phyloP scores from a whole-genome alignment of 2,113 vertebrate species.

The Limanda limanda region DNA sequence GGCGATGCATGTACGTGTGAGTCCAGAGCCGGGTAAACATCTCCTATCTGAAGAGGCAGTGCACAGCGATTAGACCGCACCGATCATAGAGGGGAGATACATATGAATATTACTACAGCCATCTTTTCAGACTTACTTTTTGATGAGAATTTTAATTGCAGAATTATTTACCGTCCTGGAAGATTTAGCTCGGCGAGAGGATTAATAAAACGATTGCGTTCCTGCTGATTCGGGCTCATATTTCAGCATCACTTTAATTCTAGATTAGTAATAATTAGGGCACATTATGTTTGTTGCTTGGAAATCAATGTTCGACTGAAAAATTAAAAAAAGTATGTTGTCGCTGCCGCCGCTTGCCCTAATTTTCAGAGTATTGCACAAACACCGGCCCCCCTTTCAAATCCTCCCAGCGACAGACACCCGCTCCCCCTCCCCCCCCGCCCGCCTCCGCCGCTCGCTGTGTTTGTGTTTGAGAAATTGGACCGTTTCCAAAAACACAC shows the following conservation, averaged over 20 bases:
- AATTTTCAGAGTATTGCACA: conserved; percentile 68
- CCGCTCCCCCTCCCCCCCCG: conserved; percentile 15
- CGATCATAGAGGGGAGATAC: too few relatives aligned
- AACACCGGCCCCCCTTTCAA: conserved; percentile 53
- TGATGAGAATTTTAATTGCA: conserved; percentile 25
- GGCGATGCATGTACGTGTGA: conserved; percentile 13
- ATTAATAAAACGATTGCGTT: neutral
- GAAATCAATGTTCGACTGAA: conserved; percentile 38
- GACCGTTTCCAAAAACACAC: conserved; percentile 56
- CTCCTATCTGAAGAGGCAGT: conserved; percentile 51
- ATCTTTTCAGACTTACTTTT: neutral
- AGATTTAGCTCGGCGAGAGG: conserved; percentile 2
- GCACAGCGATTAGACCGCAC: conserved; percentile 39
- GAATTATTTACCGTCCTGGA: neutral
- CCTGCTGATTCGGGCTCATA: conserved; percentile 2
- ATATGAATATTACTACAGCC: neutral
- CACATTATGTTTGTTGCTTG: conserved; percentile 26
- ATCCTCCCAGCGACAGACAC: conserved; percentile 43
- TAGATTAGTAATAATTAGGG: conserved; percentile 57
- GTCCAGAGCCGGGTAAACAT: conserved; percentile 49
- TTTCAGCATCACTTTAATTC: conserved; percentile 26
- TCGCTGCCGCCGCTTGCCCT: conserved; percentile 50
- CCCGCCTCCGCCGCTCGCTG: conserved; percentile 28
- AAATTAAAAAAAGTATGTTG: conserved; percentile 6
- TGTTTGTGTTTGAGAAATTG: conserved; percentile 55